Base-by-base conservation (phyloP, 2,113 vertebrate species). In the Sturnus vulgaris region DNA sequence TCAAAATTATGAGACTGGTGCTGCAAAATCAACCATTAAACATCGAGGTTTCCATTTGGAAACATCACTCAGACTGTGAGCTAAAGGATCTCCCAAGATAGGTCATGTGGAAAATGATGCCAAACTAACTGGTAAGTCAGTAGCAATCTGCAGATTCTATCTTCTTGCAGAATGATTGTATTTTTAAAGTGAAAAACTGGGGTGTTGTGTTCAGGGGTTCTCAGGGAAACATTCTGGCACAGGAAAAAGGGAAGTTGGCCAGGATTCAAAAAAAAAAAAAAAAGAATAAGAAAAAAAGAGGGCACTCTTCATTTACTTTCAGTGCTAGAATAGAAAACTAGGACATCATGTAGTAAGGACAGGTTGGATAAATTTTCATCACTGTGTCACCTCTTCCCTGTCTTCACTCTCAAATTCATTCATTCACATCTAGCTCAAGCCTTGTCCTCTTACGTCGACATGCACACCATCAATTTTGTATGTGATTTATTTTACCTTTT, bases 121-220 rank as follows among this genome's bases (percentile, higher is more conserved):
- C 86, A 90, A 92, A 73, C 80, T 91, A 79, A 76, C 81, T 95
- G 59, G 47, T 88, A 91, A 95, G 57, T 82, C 66, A 69, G 73
- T 80, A 82, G 82, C 82, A 86, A 73, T 90, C 85, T 90, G 90
- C 82, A 63, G 55, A 89, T 82, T 91, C 66, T 86, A n/a, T 70
- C 55, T 79, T 44, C 59, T 85, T 93, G 79, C 79, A 94, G 87
- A 69, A 59, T 82, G 73, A 88, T 91, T 24, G 2, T 94, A 96
- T 95, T 95, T 95, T 95, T 94, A 73, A 95, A 94, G 79, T 56
- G 68, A 90, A 95, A 95, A 97, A 91, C 87, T 94, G 84, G 94
- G 90, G 92, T 91, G 87, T 95, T 93, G 93, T 96, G 92, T 95
- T 95, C 94, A 91, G 87, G 92, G 94, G 91, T 92, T 95, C 94